These are phyloP conservation scores for Ferdinandea cuprea DNA, from an alignment of 2,888 invertebrate species.

Conservation along the genomic window DNA sequence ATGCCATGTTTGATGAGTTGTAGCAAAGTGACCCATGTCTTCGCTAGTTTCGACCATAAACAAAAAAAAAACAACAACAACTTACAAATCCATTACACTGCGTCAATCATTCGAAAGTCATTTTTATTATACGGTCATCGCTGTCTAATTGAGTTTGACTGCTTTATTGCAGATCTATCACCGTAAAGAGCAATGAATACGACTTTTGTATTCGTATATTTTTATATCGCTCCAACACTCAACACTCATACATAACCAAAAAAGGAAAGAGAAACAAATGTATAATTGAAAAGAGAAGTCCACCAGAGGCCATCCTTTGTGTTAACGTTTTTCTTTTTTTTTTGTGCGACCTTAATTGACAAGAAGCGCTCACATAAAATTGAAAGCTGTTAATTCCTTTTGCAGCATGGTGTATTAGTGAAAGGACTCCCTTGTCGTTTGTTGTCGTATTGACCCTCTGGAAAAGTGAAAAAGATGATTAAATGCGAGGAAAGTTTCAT, in stretches of 20 bases:
- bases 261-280: not conserved
- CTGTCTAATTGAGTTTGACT: constrained; percentile 19
- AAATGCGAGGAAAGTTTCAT: constrained; percentile 47
- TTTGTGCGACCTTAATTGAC: constrained; percentile 6
- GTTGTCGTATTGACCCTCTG: not conserved
- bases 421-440: constrained; percentile 3
- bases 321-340: too few species aligned
- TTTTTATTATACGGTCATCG: constrained; percentile 32
- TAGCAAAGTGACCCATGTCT: constrained; percentile 2
- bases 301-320: too few species aligned
- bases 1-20: constrained; percentile 19
- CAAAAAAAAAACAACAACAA: constrained; percentile 24
- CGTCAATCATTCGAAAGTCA: constrained; percentile 57
- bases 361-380: constrained; percentile 26
- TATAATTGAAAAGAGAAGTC: constrained; percentile 13
- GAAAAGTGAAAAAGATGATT: constrained; percentile 29
- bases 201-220: too few species aligned
- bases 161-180: constrained; percentile 1
- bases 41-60: not conserved
- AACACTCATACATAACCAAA: not conserved
- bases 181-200: too few species aligned
- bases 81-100: constrained; percentile 57
- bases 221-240: too few species aligned
- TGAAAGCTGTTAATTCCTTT: constrained; percentile 43
- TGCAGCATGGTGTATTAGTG: not conserved